Evolutionary conservation across 2,888 invertebrate genomes (phyloP).

Genomic region (Synanthedon andrenaeformis): DNA sequence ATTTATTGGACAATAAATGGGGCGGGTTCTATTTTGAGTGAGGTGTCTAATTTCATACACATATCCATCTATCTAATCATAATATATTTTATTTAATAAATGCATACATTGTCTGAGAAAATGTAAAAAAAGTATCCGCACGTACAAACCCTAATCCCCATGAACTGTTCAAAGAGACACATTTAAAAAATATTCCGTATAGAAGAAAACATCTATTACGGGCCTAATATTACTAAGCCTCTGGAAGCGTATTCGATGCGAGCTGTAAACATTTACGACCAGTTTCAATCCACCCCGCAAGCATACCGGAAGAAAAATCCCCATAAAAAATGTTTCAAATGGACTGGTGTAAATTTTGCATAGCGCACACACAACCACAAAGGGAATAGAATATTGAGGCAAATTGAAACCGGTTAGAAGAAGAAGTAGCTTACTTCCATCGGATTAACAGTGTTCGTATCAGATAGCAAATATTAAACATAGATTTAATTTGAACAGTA

Average conservation of each 20-base stretch:
- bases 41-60: background rate
- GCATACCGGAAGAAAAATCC: background rate
- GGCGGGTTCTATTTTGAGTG: constrained; percentile 11
- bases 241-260: constrained; percentile 64
- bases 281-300: constrained; percentile 49
- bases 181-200: constrained; percentile 38
- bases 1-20: constrained; percentile 29
- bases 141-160: constrained; percentile 17
- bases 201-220: constrained; percentile 69
- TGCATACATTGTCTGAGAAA: background rate
- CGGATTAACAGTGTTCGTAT: constrained; percentile 20
- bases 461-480: constrained; percentile 23
- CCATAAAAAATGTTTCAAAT: background rate
- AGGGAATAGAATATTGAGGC: constrained; percentile 16
- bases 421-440: constrained; percentile 43
- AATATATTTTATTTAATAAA: background rate
- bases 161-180: constrained; percentile 39
- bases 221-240: constrained; percentile 68
- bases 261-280: constrained; percentile 61
- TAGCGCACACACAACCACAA: no score
- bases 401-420: constrained; percentile 51
- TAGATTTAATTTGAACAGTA: constrained; percentile 24
- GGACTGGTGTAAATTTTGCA: background rate
- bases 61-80: background rate
- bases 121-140: background rate